Conservation (phyloP, 2,797 vertebrate genomes). For the Hypotaenidia okinawae region DNA sequence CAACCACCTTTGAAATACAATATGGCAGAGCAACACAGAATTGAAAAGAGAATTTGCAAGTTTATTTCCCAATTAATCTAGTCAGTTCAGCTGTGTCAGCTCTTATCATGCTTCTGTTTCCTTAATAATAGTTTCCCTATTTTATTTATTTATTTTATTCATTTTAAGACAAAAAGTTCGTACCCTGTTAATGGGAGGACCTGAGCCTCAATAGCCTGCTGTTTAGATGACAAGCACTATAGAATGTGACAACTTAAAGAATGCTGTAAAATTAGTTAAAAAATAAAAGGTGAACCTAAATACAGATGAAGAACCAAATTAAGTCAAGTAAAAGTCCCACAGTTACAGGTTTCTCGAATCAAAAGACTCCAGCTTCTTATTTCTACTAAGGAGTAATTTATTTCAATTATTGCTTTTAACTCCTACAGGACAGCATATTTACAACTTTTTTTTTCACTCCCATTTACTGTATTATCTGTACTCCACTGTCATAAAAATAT, state of each 20-base stretch:
- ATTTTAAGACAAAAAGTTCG: not conserved
- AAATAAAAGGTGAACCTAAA: not conserved
- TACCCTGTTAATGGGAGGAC: not conserved
- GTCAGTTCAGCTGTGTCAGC: not conserved
- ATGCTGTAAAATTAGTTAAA: not conserved
- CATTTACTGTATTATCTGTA: not conserved
- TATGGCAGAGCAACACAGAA: not conserved
- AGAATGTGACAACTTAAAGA: not conserved
- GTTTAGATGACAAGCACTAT: not conserved
- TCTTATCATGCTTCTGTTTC: not conserved
- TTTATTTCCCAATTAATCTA: not conserved
- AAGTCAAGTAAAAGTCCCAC: not conserved
- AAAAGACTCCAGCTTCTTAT: not conserved
- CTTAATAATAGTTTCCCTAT: not conserved
- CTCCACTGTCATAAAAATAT: not conserved
- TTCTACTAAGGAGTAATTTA: not conserved
- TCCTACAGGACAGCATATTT: not conserved
- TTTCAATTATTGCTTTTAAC: not conserved
- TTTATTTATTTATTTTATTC: not conserved
- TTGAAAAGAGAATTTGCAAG: not conserved
- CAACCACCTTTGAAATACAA: not conserved
- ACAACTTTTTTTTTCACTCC: too few species aligned
- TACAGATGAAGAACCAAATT: not conserved
- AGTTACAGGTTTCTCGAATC: not conserved
- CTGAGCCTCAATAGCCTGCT: not conserved